phyloP scores from a whole-genome alignment of 2,888 invertebrate species.

The Tineola bisselliella region DNA sequence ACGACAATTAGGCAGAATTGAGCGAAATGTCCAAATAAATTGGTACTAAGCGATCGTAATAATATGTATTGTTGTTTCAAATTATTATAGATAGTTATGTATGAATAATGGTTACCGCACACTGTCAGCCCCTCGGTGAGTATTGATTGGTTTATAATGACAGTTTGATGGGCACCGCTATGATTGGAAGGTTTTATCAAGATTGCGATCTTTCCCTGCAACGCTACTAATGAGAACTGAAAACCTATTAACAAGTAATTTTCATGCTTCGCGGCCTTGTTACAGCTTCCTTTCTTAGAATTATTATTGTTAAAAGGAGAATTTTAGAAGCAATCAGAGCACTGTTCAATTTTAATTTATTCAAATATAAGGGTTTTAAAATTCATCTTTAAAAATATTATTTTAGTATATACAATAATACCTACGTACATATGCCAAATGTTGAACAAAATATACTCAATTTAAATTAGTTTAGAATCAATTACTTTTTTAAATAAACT shows the following conservation, averaged over 20 bases:
- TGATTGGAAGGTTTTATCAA: conserved; percentile 22
- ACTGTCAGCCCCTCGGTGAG: not conserved
- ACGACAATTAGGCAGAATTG: not conserved
- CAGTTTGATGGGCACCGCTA: conserved; percentile 31
- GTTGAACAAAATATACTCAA: no score
- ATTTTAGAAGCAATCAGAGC: not conserved
- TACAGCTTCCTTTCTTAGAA: not conserved
- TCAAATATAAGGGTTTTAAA: not conserved
- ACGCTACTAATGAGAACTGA: conserved; percentile 19
- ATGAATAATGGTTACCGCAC: not conserved
- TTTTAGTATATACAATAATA: no score
- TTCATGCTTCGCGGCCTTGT: conserved; percentile 7
- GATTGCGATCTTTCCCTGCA: conserved; percentile 14
- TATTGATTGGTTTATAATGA: conserved; percentile 31
- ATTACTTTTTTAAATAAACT: no score
- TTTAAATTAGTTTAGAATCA: no score
- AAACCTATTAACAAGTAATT: conserved; percentile 16
- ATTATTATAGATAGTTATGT: not conserved
- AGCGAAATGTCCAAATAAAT: not conserved
- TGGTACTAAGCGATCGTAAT: not conserved
- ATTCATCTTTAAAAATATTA: no score
- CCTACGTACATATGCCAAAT: no score
- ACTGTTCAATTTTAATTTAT: not conserved
- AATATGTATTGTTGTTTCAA: not conserved
- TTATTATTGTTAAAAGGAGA: not conserved